Conservation (phyloP, 2,888 invertebrate genomes). For the Rapana venosa region DNA sequence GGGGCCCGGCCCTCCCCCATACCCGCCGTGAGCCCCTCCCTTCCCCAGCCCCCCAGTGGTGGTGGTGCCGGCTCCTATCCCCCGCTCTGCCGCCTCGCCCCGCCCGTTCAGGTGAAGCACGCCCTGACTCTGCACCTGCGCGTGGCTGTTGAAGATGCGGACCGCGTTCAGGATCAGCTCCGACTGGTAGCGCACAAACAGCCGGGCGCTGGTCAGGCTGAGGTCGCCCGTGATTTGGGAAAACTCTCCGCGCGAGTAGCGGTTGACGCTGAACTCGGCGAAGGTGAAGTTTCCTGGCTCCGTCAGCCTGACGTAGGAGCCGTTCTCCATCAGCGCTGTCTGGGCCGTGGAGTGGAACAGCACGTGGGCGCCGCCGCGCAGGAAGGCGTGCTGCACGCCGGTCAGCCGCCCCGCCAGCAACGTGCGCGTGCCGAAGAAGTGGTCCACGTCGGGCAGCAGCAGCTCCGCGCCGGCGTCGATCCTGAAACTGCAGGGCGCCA, state of each 20-base stretch:
- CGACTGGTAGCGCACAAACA: conserved; percentile 65
- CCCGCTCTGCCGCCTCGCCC: conserved; percentile 58
- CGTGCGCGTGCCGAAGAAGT: conserved; percentile 64
- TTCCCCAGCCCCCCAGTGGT: conserved; percentile 51
- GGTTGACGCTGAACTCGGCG: conserved; percentile 57
- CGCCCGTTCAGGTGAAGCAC: conserved; percentile 62
- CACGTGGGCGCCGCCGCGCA: conserved; percentile 61
- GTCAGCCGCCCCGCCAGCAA: conserved; percentile 64
- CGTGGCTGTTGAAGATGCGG: conserved; percentile 54
- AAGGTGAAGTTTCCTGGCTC: conserved; percentile 65
- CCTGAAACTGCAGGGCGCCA: conserved; percentile 66
- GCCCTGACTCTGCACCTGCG: conserved; percentile 64
- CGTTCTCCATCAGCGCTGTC: conserved; percentile 65
- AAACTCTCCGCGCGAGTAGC: conserved; percentile 61
- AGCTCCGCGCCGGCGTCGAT: conserved; percentile 62
- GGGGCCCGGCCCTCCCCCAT: conserved; percentile 62
- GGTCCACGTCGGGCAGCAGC: conserved; percentile 59
- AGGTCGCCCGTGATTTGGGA: conserved; percentile 56
- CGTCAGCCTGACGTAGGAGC: conserved; percentile 61
- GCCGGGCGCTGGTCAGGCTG: conserved; percentile 55
- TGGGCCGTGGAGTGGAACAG: conserved; percentile 62
- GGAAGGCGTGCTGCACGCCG: conserved; percentile 58
- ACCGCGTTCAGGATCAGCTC: conserved; percentile 61
- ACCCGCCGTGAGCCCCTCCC: conserved; percentile 67
- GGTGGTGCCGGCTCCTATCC: conserved; percentile 60